phyloP scores from a whole-genome alignment of 2,113 vertebrate genomes.

The Circaetus cinerascens region DNA sequence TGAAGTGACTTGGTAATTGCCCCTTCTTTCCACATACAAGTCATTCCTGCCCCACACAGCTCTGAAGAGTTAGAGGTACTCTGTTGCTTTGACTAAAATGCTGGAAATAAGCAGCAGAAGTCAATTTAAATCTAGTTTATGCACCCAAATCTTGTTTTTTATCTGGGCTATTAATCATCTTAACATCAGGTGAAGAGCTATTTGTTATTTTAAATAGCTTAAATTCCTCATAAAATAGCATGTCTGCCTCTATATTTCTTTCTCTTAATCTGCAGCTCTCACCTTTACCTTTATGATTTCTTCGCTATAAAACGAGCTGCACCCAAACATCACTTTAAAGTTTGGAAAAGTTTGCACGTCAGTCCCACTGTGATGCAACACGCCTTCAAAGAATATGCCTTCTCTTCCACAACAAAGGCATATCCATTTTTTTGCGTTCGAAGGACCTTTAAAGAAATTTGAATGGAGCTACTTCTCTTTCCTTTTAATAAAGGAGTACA shows the following conservation, averaged over 20 bases:
- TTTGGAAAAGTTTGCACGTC: not conserved
- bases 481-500: not conserved
- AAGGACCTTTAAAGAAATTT: not conserved
- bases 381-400: not conserved
- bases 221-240: not conserved
- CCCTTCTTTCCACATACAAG: not conserved
- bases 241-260: slow-evolving; percentile 9
- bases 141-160: not conserved
- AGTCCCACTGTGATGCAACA: not conserved
- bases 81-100: not conserved
- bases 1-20: not conserved
- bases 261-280: not conserved
- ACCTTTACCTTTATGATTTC: not conserved
- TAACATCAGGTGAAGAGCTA: slow-evolving; percentile 7
- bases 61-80: not conserved
- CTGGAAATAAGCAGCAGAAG: not conserved
- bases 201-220: slow-evolving; percentile 27
- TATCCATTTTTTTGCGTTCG: not conserved
- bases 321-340: not conserved
- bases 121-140: not conserved
- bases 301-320: not conserved
- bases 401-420: not conserved
- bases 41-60: not conserved
- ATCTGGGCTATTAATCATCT: not conserved
- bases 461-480: not conserved